These are phyloP conservation scores for Charaxes varanes DNA, from an alignment of 1,140 invertebrate genomes.

Conservation along the genomic window DNA sequence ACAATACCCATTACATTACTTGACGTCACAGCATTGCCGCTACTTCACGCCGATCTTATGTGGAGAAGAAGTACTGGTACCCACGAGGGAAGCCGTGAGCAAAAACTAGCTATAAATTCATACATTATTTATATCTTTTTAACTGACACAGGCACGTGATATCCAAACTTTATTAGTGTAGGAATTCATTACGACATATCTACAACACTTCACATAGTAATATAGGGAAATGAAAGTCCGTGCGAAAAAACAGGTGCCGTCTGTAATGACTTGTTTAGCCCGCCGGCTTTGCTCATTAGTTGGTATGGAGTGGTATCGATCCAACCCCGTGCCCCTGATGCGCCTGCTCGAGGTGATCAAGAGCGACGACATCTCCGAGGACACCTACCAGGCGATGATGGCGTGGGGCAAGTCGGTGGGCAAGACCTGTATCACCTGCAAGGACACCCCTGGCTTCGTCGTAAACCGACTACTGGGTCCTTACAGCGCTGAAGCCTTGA, in stretches of 20 bases:
- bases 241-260: constrained; percentile 46
- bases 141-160: too few species aligned
- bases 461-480: constrained; percentile 90
- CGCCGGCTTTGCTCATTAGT: constrained; percentile 57
- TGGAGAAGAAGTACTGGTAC: too few species aligned
- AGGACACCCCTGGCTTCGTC: constrained; percentile 92
- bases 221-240: constrained; percentile 46
- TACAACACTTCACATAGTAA: constrained; percentile 34
- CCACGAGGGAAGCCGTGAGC: too few species aligned
- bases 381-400: constrained; percentile 82
- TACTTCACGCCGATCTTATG: too few species aligned
- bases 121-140: too few species aligned
- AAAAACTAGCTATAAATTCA: too few species aligned
- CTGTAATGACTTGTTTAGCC: constrained; percentile 46
- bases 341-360: constrained; percentile 88
- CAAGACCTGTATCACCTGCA: constrained; percentile 88
- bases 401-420: constrained; percentile 87
- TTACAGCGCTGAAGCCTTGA: constrained; percentile 83
- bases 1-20: too few species aligned
- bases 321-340: constrained; percentile 94
- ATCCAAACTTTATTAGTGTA: constrained; percentile 27
- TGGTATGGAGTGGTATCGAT: constrained; percentile 36
- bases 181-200: constrained; percentile 41
- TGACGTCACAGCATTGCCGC: too few species aligned
- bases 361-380: constrained; percentile 82